Evolutionary conservation across 2,888 invertebrate species (phyloP).

Genomic region (Lasioglossum oenotherae): DNA sequence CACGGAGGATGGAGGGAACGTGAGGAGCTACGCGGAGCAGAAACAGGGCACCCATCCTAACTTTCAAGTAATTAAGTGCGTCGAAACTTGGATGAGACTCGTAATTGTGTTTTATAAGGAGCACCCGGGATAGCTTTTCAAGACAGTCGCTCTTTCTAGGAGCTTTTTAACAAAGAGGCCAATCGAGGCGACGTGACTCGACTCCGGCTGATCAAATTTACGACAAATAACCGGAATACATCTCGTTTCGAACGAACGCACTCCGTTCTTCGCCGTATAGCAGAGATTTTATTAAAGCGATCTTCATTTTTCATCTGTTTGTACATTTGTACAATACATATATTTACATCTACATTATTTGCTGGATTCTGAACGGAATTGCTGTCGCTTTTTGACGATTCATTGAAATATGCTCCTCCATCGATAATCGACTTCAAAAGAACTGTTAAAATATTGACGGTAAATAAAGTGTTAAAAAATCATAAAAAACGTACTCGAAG

Average conservation of each 20-base stretch:
- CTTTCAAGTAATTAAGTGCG: conserved; percentile 81
- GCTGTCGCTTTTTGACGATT: no score
- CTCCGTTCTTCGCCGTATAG: neutral
- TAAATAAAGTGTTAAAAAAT: neutral
- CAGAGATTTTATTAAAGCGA: neutral
- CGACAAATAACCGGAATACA: neutral
- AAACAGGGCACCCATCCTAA: conserved; percentile 60
- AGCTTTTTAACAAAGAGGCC: conserved; percentile 46
- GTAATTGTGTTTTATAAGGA: conserved; percentile 80
- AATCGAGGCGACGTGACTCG: conserved; percentile 42
- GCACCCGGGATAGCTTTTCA: conserved; percentile 59
- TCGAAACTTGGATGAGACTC: conserved; percentile 77
- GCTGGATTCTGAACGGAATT: neutral
- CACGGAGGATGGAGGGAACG: conserved; percentile 43
- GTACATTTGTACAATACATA: neutral
- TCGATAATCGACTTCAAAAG: neutral
- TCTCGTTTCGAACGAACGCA: neutral
- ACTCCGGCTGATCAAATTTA: conserved; percentile 22
- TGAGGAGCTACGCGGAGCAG: conserved; percentile 22
- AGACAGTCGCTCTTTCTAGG: conserved; percentile 42
- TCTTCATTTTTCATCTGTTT: neutral
- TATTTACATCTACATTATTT: neutral
- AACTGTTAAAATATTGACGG: neutral
- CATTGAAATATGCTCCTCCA: neutral
- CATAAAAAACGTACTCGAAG: neutral